Evolutionary conservation across 2,797 vertebrate species (phyloP), one percentile per base, ranked within the genome.

Genomic region (Orientallactaga sibirica): DNA sequence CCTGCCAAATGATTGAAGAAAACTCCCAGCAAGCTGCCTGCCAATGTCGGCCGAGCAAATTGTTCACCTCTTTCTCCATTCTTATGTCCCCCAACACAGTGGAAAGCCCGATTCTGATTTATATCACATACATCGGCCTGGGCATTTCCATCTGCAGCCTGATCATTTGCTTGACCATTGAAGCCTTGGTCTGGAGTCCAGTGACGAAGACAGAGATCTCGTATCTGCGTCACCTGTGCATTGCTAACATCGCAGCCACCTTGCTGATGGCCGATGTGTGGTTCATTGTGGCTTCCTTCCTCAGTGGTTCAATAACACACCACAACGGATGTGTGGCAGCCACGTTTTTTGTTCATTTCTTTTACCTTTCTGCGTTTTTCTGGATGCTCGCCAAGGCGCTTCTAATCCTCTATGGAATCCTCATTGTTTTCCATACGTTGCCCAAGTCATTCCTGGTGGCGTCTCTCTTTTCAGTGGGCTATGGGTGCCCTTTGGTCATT

Each of bases 321-420:
- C 91, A 98, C 52, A 33, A 12, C 0, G 29, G 89, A 0, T 98
- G 98, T 52, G 97, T 97, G n/a, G 92, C 97, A 1, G 96, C 96
- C 2, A 98, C 98, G 0, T 98, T 98, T 95, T 98, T 98, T 25
- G 96, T 98, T 75, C 98, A 98, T 79, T 98, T 98, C 94, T 98
- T 98, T 88, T 98, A 98, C 81, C 98, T 98, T 48, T 85, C 98
- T 52, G 94, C 98, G 91, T 98, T 98, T 96, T 98, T 98, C 94
- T 98, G 98, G 98, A 98, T 98, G 98, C 87, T 98, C 0, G 91
- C 97, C 12, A 94, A 98, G 11, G 98, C 98, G 1, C 97, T 98
- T 6, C 97, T 98, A 12, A 98, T 98, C 87, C 98, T 98, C 25
- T 98, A 98, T 7, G 98, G 98, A 52, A 96, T 98, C 58, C 83